These are phyloP conservation scores for Enteromius fasciolatus DNA, from an alignment of 2,797 vertebrate species.

Conservation along the genomic window DNA sequence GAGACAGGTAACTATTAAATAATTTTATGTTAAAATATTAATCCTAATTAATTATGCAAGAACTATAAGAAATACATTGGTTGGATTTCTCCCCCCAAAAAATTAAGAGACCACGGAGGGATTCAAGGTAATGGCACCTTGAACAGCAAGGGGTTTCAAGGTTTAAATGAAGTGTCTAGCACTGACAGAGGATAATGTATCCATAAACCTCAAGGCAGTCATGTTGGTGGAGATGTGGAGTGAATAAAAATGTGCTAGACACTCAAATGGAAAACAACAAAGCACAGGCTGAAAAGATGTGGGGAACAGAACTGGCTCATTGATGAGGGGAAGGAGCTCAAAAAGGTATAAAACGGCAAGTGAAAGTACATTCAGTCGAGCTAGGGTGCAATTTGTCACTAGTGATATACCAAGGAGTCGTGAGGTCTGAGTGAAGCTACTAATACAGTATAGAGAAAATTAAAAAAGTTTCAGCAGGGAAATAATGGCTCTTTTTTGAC, in stretches of 20 bases:
- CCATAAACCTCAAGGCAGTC: conserved; percentile 29
- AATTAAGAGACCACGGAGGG: background rate
- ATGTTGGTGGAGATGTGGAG: background rate
- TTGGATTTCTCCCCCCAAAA: background rate
- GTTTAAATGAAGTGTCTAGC: conserved; percentile 36
- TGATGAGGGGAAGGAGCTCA: background rate
- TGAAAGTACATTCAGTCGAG: conserved; percentile 13
- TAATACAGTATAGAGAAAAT: conserved; percentile 16
- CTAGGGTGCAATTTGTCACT: background rate
- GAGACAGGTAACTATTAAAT: background rate
- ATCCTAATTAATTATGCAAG: background rate
- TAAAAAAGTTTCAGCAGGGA: background rate
- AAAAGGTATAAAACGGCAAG: conserved; percentile 18
- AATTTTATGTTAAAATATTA: background rate
- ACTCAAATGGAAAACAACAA: conserved; percentile 23
- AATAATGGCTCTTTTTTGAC: conserved; percentile 8
- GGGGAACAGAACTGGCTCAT: background rate
- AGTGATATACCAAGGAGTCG: background rate
- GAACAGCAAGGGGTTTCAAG: conserved; percentile 13
- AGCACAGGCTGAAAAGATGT: conserved; percentile 1
- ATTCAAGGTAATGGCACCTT: conserved; percentile 7
- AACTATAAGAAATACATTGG: background rate
- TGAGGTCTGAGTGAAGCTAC: conserved; percentile 6
- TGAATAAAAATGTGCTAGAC: conserved; percentile 28
- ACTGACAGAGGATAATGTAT: conserved; percentile 28